Percentiles rank a stretch among this genome's conserved stretches.
phyloP scores from a whole-genome alignment of 2,888 invertebrate genomes.

The Aspidapion aeneum region DNA sequence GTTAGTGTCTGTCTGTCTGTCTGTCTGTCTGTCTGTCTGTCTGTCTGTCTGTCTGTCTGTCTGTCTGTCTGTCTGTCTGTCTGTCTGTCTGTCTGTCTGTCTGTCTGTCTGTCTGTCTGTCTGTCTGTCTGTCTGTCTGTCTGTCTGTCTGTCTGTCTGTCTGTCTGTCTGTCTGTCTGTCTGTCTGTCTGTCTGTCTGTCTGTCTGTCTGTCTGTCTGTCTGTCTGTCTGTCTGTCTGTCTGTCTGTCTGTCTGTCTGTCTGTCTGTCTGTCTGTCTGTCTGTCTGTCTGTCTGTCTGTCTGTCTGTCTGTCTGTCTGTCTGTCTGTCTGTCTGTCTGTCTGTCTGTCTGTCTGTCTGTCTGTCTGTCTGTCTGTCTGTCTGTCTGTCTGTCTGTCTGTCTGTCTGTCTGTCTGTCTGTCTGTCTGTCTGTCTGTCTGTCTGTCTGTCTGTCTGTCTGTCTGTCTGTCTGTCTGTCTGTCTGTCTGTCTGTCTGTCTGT shows the following conservation, averaged over 20 bases:
- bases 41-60: not conserved
- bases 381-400: constrained; percentile 2
- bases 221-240: not conserved
- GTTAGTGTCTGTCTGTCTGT: too few species aligned
- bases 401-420: not conserved
- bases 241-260: not conserved
- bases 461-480: too few species aligned
- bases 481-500: too few species aligned
- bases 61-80: not conserved
- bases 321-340: constrained; percentile 1
- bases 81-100: not conserved
- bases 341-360: constrained; percentile 1
- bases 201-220: not conserved
- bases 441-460: constrained; percentile 1
- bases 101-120: not conserved
- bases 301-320: not conserved
- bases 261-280: not conserved
- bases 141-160: not conserved
- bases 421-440: constrained; percentile 1
- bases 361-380: constrained; percentile 1
- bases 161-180: not conserved
- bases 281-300: not conserved
- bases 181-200: not conserved
- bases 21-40: not conserved
- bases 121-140: not conserved